Evolutionary conservation across 2,888 invertebrate species (phyloP), one percentile per base, ranked within the genome.

Genomic region (Leptinotarsa tumamoca): DNA sequence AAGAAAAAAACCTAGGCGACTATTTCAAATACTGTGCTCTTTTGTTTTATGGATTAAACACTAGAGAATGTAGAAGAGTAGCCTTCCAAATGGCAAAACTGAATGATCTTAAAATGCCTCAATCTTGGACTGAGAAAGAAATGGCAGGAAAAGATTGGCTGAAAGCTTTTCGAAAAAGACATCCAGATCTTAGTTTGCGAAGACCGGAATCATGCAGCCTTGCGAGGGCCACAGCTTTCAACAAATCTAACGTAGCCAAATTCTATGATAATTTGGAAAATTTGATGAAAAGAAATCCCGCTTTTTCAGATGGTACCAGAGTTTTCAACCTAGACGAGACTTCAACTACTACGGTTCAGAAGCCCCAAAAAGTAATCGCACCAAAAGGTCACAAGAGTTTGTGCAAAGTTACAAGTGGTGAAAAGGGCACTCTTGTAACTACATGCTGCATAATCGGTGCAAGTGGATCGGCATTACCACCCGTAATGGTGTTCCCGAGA

Each of bases 1-100:
- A 51, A 51, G 51, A 51, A 51, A 51, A 51, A 51, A 51, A 17
- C 51, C 51, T 15, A 14, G 17, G 51, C 51, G 51, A 51, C 51
- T 51, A 51, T 51, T 51, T 51, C 51, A 51, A 51, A 51, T 51
- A 51, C 51, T 51, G 51, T 51, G 51, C 51, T 51, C 51, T 51
- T 51, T 51, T 51, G 51, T 51, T 51, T 17, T 15, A 51, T 17
- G 51, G 51, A 51, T 51, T 51, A 51, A 51, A 17, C 51, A 51
- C 51, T 51, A 51, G 15, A 51, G 51, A 51, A 51, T 51, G 51
- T 51, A 27, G 27, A 27, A 51, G 51, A 51, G 51, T 51, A 51
- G 51, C 51, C 51, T 51, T 51, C 17, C 51, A 51, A 51, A 51
- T 51, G 51, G 51, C 51, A 17, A 51, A 17, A 51, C 13, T 51